A percentile compares a stretch with the other conserved stretches of the same genome.
Evolutionary conservation across 1,140 invertebrate species (phyloP).

Genomic region (Drosophila funebris): DNA sequence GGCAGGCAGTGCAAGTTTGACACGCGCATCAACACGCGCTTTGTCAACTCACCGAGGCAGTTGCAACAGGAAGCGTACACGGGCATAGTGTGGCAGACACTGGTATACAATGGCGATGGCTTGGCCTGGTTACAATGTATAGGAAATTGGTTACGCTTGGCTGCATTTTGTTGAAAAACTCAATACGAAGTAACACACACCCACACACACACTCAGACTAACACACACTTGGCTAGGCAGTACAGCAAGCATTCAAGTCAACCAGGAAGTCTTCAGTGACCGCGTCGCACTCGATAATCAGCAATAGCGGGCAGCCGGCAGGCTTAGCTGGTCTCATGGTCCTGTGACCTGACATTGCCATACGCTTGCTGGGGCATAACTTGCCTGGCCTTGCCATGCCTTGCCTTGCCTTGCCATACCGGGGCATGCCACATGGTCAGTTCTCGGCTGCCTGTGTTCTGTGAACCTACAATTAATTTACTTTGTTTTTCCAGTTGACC

Average conservation of each 20-base stretch:
- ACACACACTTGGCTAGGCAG: background rate
- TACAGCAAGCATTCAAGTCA: slow-evolving; percentile 40
- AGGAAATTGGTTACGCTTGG: slow-evolving; percentile 81
- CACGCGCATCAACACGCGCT: slow-evolving; percentile 81
- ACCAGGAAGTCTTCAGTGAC: slow-evolving; percentile 79
- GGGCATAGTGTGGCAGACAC: background rate
- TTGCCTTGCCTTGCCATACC: background rate
- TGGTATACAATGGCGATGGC: slow-evolving; percentile 14
- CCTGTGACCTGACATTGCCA: slow-evolving; percentile 11
- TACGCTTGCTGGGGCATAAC: background rate
- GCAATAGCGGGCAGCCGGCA: slow-evolving; percentile 43
- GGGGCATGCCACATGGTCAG: slow-evolving; percentile 1
- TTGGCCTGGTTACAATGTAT: slow-evolving; percentile 55
- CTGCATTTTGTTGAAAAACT: slow-evolving; percentile 72
- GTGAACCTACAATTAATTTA: slow-evolving; percentile 82
- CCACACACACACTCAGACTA: slow-evolving; percentile 1
- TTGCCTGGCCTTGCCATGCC: background rate
- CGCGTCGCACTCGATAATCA: slow-evolving; percentile 80
- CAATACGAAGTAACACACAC: slow-evolving; percentile 51
- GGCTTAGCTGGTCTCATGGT: slow-evolving; percentile 6
- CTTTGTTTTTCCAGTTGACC: slow-evolving; percentile 82
- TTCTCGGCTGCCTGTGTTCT: slow-evolving; percentile 45
- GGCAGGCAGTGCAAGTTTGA: slow-evolving; percentile 78
- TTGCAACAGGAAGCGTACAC: slow-evolving; percentile 68
- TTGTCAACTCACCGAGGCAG: slow-evolving; percentile 57